Evolutionary conservation across 2,113 vertebrate species (phyloP).

Genomic region (Takifugu flavidus): DNA sequence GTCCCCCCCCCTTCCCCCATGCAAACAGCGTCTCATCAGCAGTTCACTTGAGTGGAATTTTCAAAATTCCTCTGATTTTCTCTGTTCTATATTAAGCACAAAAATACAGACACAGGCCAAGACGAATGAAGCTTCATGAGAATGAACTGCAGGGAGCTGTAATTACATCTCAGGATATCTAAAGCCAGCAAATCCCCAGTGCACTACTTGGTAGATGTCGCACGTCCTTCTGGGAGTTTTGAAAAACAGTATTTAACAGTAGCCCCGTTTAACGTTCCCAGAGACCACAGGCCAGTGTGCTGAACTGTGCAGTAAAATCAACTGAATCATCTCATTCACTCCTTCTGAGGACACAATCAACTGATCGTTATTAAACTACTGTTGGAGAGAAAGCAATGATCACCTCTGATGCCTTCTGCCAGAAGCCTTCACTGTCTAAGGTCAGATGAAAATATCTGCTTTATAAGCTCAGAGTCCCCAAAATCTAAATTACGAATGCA

Average conservation of each 20-base stretch:
- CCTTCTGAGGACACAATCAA: slow-evolving; percentile 30
- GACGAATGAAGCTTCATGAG: slow-evolving; percentile 14
- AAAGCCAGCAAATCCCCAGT: slow-evolving; percentile 1
- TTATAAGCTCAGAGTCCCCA: too few species aligned
- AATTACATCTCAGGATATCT: background rate
- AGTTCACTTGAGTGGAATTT: slow-evolving; percentile 33
- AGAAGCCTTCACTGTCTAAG: background rate
- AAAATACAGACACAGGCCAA: background rate
- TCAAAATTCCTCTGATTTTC: slow-evolving; percentile 24
- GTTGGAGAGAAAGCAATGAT: slow-evolving; percentile 45
- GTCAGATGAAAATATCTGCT: too few species aligned
- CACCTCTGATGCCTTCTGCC: slow-evolving; percentile 33
- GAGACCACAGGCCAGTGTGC: slow-evolving; percentile 7
- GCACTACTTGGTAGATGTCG: background rate
- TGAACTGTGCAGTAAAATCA: slow-evolving; percentile 1
- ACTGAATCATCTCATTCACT: background rate
- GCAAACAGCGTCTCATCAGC: slow-evolving; percentile 39
- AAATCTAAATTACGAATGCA: too few species aligned
- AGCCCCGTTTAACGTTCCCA: slow-evolving; percentile 1
- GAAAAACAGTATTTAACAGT: background rate
- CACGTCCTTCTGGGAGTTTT: background rate
- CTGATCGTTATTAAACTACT: slow-evolving; percentile 45
- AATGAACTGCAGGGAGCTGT: background rate
- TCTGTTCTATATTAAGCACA: slow-evolving; percentile 23
- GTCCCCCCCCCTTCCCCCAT: background rate